Conservation (phyloP, 2,888 invertebrate genomes). For the Chesias legatella region DNA sequence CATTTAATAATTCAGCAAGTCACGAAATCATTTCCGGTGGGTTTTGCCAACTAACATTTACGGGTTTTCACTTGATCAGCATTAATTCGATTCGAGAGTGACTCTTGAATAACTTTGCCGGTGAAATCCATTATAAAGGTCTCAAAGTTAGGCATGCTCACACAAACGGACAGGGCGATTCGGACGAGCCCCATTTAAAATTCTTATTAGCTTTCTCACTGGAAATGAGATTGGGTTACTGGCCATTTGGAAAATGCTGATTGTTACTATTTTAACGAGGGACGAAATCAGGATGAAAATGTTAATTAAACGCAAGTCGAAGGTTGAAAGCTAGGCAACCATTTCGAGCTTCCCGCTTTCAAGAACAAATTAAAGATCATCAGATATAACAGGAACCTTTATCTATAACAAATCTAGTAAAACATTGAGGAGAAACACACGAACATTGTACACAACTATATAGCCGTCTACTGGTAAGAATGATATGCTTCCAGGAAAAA, state of each 20-base stretch:
- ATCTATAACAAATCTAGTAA: too few relatives aligned
- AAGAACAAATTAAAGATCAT: too few relatives aligned
- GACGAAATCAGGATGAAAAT: slow-evolving; percentile 10
- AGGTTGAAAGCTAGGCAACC: background rate
- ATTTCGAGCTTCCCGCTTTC: too few relatives aligned
- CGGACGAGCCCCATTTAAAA: slow-evolving; percentile 41
- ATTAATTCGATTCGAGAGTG: slow-evolving; percentile 44
- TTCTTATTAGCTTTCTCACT: slow-evolving; percentile 45
- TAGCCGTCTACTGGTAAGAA: too few relatives aligned
- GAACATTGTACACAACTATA: too few relatives aligned
- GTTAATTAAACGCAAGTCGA: slow-evolving; percentile 7
- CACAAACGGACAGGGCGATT: slow-evolving; percentile 31
- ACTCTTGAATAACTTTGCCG: slow-evolving; percentile 42
- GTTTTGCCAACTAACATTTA: slow-evolving; percentile 32
- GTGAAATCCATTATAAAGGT: slow-evolving; percentile 41
- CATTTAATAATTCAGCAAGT: slow-evolving; percentile 33
- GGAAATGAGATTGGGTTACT: slow-evolving; percentile 40
- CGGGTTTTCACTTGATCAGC: slow-evolving; percentile 33
- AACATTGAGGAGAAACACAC: too few relatives aligned
- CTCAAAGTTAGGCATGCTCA: slow-evolving; percentile 38
- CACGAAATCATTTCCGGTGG: slow-evolving; percentile 34
- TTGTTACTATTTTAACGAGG: slow-evolving; percentile 18
- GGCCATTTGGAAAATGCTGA: slow-evolving; percentile 30
- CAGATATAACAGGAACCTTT: too few relatives aligned
- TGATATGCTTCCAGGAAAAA: too few relatives aligned